Percentiles rank a stretch among this genome's conserved stretches.
phyloP scores from a whole-genome alignment of 1,140 invertebrate species.

The Euborellia annulipes region DNA sequence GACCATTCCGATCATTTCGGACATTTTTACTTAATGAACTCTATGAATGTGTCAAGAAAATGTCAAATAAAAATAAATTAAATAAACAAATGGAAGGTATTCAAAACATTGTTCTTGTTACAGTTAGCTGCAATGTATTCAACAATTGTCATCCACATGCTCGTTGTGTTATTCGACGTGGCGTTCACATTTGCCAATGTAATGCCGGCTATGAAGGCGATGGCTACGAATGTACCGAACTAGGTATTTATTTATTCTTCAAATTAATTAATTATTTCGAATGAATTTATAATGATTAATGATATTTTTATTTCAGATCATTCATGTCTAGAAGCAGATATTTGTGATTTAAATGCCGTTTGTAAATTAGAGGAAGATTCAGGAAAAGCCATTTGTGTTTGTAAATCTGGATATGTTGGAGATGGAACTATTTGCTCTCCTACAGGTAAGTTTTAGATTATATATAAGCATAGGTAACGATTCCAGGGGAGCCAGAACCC shows the following conservation, averaged over 20 bases:
- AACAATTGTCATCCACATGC: constrained; percentile 63
- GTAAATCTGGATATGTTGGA: constrained; percentile 60
- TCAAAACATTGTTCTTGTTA: constrained; percentile 24
- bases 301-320: constrained; percentile 30
- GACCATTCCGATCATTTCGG: no score
- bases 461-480: constrained; percentile 22
- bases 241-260: no score
- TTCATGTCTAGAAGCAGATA: constrained; percentile 46
- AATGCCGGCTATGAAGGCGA: constrained; percentile 62
- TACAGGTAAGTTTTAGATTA: constrained; percentile 34
- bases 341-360: constrained; percentile 56
- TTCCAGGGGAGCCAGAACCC: no score
- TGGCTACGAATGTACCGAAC: constrained; percentile 48
- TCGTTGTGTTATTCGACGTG: constrained; percentile 40
- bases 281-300: constrained; percentile 2
- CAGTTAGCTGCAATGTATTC: constrained; percentile 52
- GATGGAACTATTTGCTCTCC: constrained; percentile 54
- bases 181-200: constrained; percentile 59
- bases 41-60: no score
- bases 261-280: not conserved
- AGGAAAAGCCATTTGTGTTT: constrained; percentile 55
- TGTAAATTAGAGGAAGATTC: constrained; percentile 48
- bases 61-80: no score
- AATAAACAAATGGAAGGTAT: not conserved
- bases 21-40: no score